phyloP scores from a whole-genome alignment of 2,888 invertebrate species.

The Pardosa pseudoannulata region DNA sequence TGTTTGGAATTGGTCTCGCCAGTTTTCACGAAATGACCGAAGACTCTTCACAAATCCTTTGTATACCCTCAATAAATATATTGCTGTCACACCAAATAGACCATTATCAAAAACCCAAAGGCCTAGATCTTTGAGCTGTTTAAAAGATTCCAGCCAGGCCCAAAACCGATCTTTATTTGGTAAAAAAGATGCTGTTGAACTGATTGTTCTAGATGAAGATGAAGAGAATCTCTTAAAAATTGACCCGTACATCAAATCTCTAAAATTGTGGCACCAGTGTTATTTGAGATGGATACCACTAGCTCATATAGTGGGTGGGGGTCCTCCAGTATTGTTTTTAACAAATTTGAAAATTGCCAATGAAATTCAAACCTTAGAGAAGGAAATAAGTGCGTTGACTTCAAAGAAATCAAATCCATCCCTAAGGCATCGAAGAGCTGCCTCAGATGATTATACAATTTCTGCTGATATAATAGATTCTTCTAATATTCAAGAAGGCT shows the following conservation, averaged over 20 bases:
- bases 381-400: constrained; percentile 61
- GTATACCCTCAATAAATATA: constrained; percentile 79
- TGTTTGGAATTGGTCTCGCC: constrained; percentile 94
- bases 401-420: constrained; percentile 30
- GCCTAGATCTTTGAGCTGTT: constrained; percentile 58
- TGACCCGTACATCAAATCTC: constrained; percentile 75
- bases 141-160: constrained; percentile 52
- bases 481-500: constrained; percentile 50
- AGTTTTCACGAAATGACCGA: constrained; percentile 88
- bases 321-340: constrained; percentile 79
- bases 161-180: constrained; percentile 48
- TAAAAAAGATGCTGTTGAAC: constrained; percentile 27
- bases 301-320: constrained; percentile 86
- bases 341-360: constrained; percentile 78
- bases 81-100: constrained; percentile 5
- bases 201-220: constrained; percentile 43
- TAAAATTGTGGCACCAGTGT: constrained; percentile 91
- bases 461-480: constrained; percentile 63
- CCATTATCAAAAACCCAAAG: constrained; percentile 30
- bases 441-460: constrained; percentile 72
- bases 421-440: constrained; percentile 55
- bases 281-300: constrained; percentile 93
- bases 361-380: constrained; percentile 77
- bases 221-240: constrained; percentile 65
- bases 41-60: constrained; percentile 91